Percentiles rank a stretch among this genome's conserved stretches.
Conservation (phyloP, 2,797 vertebrate genomes). For the Lepus townsendii region DNA sequence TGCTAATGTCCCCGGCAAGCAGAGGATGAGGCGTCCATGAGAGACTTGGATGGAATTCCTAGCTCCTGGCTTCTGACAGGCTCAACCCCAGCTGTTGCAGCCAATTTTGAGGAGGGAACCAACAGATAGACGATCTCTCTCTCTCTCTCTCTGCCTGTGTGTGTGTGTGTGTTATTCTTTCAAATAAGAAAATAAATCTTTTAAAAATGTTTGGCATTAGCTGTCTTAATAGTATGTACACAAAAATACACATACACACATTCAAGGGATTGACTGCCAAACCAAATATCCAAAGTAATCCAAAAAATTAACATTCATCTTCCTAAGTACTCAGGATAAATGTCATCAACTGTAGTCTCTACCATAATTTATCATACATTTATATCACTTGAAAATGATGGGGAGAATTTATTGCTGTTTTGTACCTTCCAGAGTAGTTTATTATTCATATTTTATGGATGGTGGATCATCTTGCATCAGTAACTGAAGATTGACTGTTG, state of each 20-base stretch:
- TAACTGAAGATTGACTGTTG: slow-evolving; percentile 16
- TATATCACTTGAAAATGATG: slow-evolving; percentile 33
- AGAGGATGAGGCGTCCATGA: too few relatives aligned
- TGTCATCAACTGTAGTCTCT: background rate
- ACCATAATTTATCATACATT: background rate
- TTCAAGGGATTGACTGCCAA: background rate
- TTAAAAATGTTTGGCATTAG: too few relatives aligned
- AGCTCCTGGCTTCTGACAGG: too few relatives aligned
- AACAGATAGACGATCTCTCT: too few relatives aligned
- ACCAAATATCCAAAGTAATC: background rate
- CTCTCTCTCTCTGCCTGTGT: too few relatives aligned
- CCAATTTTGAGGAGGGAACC: too few relatives aligned
- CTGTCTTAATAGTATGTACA: background rate
- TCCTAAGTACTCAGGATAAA: slow-evolving; percentile 24
- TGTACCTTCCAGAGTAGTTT: slow-evolving; percentile 15
- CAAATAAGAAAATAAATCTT: too few relatives aligned
- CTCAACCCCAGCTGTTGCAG: too few relatives aligned
- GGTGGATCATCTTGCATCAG: slow-evolving; percentile 19
- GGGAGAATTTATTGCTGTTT: slow-evolving; percentile 38
- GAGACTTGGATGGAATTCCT: too few relatives aligned
- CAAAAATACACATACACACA: background rate
- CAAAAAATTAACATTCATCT: background rate
- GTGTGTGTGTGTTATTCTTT: too few relatives aligned
- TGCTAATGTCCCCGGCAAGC: too few relatives aligned
- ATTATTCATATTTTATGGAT: slow-evolving; percentile 37